phyloP scores from a whole-genome alignment of 2,113 vertebrate species.

The Alaudala cheleensis region DNA sequence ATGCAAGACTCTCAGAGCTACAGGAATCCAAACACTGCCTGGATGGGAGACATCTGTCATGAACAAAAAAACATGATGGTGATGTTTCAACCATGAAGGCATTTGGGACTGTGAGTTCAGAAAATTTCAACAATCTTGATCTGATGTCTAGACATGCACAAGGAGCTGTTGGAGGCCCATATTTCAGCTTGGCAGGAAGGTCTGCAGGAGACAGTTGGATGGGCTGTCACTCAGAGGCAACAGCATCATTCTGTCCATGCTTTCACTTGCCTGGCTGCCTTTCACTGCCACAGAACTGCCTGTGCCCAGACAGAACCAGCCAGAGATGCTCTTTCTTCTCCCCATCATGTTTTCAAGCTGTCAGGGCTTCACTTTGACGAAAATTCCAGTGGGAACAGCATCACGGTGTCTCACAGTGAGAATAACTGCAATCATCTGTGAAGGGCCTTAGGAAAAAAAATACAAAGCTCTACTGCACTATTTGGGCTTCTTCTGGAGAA shows the following conservation, averaged over 20 bases:
- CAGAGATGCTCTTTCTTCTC: background rate
- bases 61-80: background rate
- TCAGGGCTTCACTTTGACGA: background rate
- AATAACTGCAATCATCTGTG: background rate
- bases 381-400: background rate
- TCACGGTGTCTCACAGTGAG: background rate
- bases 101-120: background rate
- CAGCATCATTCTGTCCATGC: background rate
- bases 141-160: background rate
- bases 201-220: background rate
- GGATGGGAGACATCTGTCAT: constrained; percentile 7
- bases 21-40: background rate
- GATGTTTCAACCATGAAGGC: background rate
- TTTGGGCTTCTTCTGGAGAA: background rate
- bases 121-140: background rate
- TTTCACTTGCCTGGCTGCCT: background rate
- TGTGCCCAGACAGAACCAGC: background rate
- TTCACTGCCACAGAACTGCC: background rate
- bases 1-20: background rate
- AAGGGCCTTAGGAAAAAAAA: background rate
- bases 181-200: background rate
- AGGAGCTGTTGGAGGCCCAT: background rate
- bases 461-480: background rate
- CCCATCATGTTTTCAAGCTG: background rate
- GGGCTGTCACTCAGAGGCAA: background rate